Base-by-base conservation (phyloP, 2,797 vertebrate genomes). In the Pempheris klunzingeri region DNA sequence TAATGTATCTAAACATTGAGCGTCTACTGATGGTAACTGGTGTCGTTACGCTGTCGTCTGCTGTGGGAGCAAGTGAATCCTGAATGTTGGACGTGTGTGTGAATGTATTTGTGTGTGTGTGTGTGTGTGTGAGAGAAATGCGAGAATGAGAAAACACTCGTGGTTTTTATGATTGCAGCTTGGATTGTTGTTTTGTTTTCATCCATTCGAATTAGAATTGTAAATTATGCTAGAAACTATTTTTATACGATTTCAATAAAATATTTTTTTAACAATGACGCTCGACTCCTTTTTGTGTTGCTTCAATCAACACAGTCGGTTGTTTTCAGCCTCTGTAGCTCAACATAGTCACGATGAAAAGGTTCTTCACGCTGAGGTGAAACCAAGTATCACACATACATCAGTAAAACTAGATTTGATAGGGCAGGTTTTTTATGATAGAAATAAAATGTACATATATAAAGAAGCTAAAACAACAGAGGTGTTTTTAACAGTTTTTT, bases 191-290 rank as follows among this genome's bases (percentile, higher is more conserved):
- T 77, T 84, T 81, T 87, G n/a, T 88, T 77, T 77, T 78, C 78
- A 82, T 72, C 80, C 67, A 84, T 88, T 90, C 84, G 81, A 84
- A 85, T 93, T 95, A 93, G 89, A 93, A 87, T 91, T 95, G 94
- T 95, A 94, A 93, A 94, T 95, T 89, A 91, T 90, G 86, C 88
- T 95, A 91, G 92, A 93, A 93, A 86, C 83, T 95, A 94, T 96
- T 95, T 96, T 95, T 96, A 94, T 95, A 95, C 92, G 7, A 89
- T 92, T 95, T 94, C 90, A 96, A 95, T 96, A 96, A n/a, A 95
- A 96, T 96, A 95, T 95, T 94, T 95, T 94, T 93, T 85, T 92
- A 93, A 91, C 80, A 70, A 87, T 89, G 78, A 85, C 63, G 10
- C 13, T 36, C 61, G 83, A 62, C 59, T 89, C 43, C 38, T 60